A percentile compares a stretch with the other conserved stretches of the same genome.
Evolutionary conservation across 2,888 invertebrate species (phyloP).

Genomic region (Agonopterix subpropinquella): DNA sequence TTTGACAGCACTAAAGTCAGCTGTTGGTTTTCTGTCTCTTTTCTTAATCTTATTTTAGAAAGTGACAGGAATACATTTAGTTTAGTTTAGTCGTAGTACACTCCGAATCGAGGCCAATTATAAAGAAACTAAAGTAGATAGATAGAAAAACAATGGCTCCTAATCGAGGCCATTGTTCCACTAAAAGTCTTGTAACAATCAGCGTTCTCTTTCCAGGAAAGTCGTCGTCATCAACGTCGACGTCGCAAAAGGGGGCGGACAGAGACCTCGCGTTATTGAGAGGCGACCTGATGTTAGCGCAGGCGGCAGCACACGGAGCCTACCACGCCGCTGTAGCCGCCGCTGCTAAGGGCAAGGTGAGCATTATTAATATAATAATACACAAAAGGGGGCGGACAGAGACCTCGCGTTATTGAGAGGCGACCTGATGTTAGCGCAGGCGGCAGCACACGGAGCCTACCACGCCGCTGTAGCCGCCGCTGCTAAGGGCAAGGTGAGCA

Average conservation of each 20-base stretch:
- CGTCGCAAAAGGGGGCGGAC: slow-evolving; percentile 52
- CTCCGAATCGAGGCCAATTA: too few relatives aligned
- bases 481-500: slow-evolving; percentile 57
- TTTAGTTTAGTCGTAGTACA: too few relatives aligned
- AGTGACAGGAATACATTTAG: too few relatives aligned
- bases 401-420: slow-evolving; percentile 60
- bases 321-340: slow-evolving; percentile 68
- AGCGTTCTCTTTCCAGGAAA: slow-evolving; percentile 31
- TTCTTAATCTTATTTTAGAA: too few relatives aligned
- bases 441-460: slow-evolving; percentile 68
- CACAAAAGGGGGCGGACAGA: slow-evolving; percentile 54
- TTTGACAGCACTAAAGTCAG: too few relatives aligned
- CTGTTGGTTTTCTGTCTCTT: too few relatives aligned
- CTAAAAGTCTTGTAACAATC: too few relatives aligned
- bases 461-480: slow-evolving; percentile 67
- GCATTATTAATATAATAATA: too few relatives aligned
- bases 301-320: slow-evolving; percentile 67
- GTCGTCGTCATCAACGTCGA: slow-evolving; percentile 34
- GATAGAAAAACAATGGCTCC: too few relatives aligned
- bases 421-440: slow-evolving; percentile 67
- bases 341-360: slow-evolving; percentile 63
- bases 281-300: slow-evolving; percentile 67
- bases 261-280: slow-evolving; percentile 58
- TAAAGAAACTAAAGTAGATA: too few relatives aligned
- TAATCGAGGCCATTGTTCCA: too few relatives aligned